Conservation (phyloP, 2,113 vertebrate species). For the Serilophus lunatus region DNA sequence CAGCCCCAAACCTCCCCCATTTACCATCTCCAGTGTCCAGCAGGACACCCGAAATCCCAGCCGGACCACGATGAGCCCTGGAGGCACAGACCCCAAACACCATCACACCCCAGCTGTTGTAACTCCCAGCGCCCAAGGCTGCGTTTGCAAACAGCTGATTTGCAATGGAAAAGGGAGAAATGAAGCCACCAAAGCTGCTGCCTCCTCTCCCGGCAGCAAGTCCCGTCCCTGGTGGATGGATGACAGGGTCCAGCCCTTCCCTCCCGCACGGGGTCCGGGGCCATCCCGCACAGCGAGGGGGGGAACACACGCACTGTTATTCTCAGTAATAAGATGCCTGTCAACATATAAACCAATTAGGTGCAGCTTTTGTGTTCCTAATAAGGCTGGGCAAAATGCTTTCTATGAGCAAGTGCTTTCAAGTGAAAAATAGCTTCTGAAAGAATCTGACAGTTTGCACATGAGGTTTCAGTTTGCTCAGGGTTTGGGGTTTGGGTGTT, state of each 20-base stretch:
- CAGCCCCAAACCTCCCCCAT: neutral
- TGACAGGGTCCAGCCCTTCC: neutral
- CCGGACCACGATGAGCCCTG: rapidly evolving
- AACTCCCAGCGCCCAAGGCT: neutral
- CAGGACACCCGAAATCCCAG: neutral
- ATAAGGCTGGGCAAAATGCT: neutral
- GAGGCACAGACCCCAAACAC: rapidly evolving
- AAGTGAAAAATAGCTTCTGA: conserved; percentile 56
- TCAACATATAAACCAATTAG: conserved; percentile 48
- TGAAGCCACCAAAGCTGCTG: neutral
- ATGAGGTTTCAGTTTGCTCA: conserved; percentile 46
- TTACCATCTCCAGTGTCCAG: neutral
- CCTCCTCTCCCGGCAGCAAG: neutral
- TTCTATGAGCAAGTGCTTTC: conserved; percentile 24
- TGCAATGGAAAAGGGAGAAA: neutral
- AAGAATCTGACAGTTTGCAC: conserved; percentile 39
- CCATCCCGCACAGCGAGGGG: rapidly evolving
- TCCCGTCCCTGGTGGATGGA: rapidly evolving
- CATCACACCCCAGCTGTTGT: rapidly evolving
- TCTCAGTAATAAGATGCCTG: neutral
- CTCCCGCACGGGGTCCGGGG: rapidly evolving
- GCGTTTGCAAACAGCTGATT: neutral
- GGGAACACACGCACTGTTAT: neutral
- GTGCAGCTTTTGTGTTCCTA: conserved; percentile 9
- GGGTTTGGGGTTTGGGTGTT: neutral